Base-by-base conservation (phyloP, 2,888 invertebrate species). In the Sarcophaga rosellei region DNA sequence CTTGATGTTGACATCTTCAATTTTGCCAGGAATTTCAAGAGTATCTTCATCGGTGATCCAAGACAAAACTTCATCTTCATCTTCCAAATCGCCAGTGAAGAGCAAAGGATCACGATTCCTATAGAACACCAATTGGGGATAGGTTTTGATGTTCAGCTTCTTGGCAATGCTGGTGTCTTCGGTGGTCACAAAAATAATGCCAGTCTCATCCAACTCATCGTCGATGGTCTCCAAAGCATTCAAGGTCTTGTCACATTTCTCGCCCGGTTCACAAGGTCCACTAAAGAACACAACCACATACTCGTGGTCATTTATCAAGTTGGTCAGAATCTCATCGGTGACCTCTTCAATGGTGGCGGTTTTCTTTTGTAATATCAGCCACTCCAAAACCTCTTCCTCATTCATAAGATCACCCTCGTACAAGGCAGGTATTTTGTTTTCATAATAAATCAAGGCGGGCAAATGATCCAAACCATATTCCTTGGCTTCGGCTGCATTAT, bases 281-380 rank as follows among this genome's bases (percentile, higher is more conserved):
- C 97, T 97, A 94, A 98, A 98, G 92, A 97, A 98, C 5, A 97
- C 98, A n/a, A 97, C 97, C 63, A 98, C 98, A 92, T 98, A 98
- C 94, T 98, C 97, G 90, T 97, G 97, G 91, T 98, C 97, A 88
- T 97, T 96, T 89, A 98, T 97, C 44, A 98, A 94, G 90, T 96
- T 96, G 85, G 95, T 94, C 44, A 98, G 93, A 90, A 98, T 98
- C 94, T 98, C 98, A 92, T 98, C 98, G 4, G 98, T 98, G 62
- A 98, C 97, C 94, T 98, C 98, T 94, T 98, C 98, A 90, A 98
- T 98, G 6, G 98, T 98, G 11, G 98, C 98, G 1, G 96, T 96
- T 91, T 96, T 96, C 93, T 98, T 97, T 91, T 98, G 98, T 89
- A 97, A 95, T 88, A 98, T 89, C 86, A 93, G 87, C 98, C 98